Base-by-base conservation (phyloP, 2,113 vertebrate genomes). In the Oreochromis niloticus region DNA sequence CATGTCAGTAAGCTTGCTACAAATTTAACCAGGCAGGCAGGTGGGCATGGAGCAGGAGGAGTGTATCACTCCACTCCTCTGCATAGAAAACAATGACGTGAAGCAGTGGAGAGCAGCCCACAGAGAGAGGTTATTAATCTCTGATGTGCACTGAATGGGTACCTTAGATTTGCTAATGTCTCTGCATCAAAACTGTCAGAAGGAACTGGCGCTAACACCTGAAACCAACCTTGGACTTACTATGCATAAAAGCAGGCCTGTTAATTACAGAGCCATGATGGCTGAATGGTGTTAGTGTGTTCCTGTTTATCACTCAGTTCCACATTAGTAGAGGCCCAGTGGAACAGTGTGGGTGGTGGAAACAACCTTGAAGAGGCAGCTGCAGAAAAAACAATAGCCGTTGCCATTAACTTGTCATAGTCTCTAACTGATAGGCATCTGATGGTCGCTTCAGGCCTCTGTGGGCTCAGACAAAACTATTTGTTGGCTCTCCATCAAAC, bases 41-140 rank as follows among this genome's bases (percentile, higher is more conserved):
- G 61, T 1, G 34, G 3, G 43, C 50, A n/a, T 2, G 1, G 50
- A 9, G 82, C 59, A 56, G 57, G 43, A 79, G 88, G 88, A 81
- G 84, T 84, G 43, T 4, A 82, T 89, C 32, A 86, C 88, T 78
- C 54, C 71, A 83, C 83, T 85, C 84, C 79, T 84, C 82, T 22
- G 24, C 85, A 88, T 54, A 89, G 34, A 87, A 90, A 75, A 48
- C 34, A 82, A 73, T 10, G 56, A 81, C 54, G 78, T 32, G 14
- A 59, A 82, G 46, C 71, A 89, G 85, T 80, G 4, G 56, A 73
- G 83, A 43, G 68, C 84, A 91, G 55, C 75, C 87, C 59, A 55
- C 75, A 3, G 87, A 68, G 91, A 87, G 87, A 91, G 90, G 90
- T 92, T 90, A 93, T 95, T 91, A 88, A 93, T 94, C 90, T 88